A percentile compares a stretch with the other conserved stretches of the same genome.
These are phyloP conservation scores for Telmatherina bonti DNA, from an alignment of 2,797 vertebrate species.

Conservation along the genomic window DNA sequence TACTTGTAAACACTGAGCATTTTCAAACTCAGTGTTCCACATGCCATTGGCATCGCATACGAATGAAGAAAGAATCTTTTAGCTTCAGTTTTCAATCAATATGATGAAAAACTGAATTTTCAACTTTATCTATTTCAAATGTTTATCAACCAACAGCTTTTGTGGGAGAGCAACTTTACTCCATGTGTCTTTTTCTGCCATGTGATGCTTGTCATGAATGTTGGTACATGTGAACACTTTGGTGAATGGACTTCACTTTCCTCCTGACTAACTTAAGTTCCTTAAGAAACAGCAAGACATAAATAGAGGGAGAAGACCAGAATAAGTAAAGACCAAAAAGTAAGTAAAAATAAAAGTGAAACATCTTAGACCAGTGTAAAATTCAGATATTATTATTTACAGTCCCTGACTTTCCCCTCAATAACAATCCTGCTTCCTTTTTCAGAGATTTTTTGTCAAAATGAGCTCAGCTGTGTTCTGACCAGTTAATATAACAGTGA, in stretches of 20 bases:
- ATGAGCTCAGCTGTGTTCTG: background rate
- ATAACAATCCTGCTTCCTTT: too few species aligned
- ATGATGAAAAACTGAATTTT: background rate
- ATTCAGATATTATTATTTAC: too few species aligned
- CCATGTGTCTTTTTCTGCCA: background rate
- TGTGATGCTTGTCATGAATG: background rate
- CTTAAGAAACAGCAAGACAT: background rate
- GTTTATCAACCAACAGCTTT: background rate
- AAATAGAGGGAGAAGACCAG: background rate
- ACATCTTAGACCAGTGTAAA: too few species aligned
- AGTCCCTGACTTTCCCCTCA: too few species aligned
- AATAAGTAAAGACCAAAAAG: too few species aligned
- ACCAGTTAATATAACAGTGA: background rate
- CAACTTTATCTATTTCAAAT: background rate
- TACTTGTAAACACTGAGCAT: background rate
- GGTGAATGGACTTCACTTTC: background rate
- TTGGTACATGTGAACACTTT: too few species aligned
- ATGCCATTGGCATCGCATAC: background rate
- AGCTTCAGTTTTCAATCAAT: background rate
- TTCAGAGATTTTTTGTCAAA: too few species aligned
- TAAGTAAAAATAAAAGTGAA: too few species aligned
- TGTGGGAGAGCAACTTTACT: background rate
- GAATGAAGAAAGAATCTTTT: background rate
- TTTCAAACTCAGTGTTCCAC: background rate
- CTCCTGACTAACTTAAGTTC: too few species aligned